Conservation (phyloP, 2,888 invertebrate genomes). For the Lycaena phlaeas region DNA sequence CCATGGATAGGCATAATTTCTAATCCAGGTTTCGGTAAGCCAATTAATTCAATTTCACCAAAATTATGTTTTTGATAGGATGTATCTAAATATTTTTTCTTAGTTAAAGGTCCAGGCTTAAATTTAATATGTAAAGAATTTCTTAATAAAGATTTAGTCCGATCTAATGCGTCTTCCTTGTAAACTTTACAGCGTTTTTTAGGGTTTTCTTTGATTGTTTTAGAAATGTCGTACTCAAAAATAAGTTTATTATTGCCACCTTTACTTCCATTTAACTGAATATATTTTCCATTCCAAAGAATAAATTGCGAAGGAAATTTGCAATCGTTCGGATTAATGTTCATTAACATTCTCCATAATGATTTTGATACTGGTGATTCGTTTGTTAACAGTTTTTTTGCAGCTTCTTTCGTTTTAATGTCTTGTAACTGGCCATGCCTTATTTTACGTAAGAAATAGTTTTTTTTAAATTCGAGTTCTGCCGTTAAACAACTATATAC, state of each 20-base stretch:
- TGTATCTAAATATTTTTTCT: constrained; percentile 55
- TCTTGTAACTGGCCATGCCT: constrained; percentile 37
- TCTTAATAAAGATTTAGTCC: constrained; percentile 36
- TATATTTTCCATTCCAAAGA: constrained; percentile 43
- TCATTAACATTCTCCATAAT: constrained; percentile 59
- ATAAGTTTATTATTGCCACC: constrained; percentile 51
- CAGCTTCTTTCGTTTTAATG: constrained; percentile 40
- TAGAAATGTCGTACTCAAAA: constrained; percentile 35
- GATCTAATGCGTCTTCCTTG: constrained; percentile 21
- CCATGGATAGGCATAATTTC: constrained; percentile 61
- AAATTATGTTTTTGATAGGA: constrained; percentile 52
- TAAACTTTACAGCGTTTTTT: constrained; percentile 16
- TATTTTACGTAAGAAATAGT: constrained; percentile 45
- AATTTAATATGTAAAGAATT: constrained; percentile 54
- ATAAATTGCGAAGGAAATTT: constrained; percentile 41
- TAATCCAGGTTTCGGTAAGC: constrained; percentile 63
- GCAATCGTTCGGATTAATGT: constrained; percentile 47
- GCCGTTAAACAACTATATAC: constrained; percentile 32
- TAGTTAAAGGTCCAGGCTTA: constrained; percentile 71
- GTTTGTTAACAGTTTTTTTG: constrained; percentile 38
- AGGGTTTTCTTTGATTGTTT: constrained; percentile 20
- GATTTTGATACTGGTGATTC: constrained; percentile 42
- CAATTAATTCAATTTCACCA: constrained; percentile 55
- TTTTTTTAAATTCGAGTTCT: constrained; percentile 47
- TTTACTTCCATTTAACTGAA: constrained; percentile 48